These are phyloP conservation scores for Tricholaema leucomelas DNA, from an alignment of 2,113 vertebrate species.

Conservation along the genomic window DNA sequence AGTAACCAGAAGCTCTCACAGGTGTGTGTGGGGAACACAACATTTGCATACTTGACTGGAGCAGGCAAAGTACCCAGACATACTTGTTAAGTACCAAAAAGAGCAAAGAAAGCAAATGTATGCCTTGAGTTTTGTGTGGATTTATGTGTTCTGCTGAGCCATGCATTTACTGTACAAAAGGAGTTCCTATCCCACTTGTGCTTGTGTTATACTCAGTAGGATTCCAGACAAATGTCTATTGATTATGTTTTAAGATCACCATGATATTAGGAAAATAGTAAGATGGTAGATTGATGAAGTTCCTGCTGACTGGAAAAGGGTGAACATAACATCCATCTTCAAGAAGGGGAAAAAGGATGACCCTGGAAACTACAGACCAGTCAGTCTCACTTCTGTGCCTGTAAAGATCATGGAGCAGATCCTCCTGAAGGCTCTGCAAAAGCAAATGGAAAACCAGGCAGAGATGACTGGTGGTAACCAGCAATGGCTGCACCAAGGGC, in stretches of 20 bases:
- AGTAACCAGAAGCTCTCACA: background rate
- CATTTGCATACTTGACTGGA: background rate
- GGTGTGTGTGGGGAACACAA: accelerated
- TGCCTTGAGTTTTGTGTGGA: background rate
- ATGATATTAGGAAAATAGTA: background rate
- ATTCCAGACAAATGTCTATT: background rate
- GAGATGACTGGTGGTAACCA: no score
- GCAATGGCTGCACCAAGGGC: no score
- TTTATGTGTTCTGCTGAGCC: background rate
- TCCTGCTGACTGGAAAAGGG: no score
- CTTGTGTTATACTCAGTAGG: background rate
- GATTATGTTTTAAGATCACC: conserved; percentile 25
- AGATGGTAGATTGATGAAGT: no score
- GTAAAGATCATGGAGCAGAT: no score
- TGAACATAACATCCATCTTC: no score
- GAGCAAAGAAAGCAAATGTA: background rate
- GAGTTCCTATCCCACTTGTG: background rate
- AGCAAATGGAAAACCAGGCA: no score
- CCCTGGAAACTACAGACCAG: no score
- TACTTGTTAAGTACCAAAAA: background rate
- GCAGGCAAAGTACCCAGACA: background rate
- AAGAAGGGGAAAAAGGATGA: no score
- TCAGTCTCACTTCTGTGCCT: no score
- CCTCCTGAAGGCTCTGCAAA: no score
- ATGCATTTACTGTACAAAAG: background rate